Conservation (phyloP, 2,113 vertebrate genomes). For the Dunckerocampus dactyliophorus region DNA sequence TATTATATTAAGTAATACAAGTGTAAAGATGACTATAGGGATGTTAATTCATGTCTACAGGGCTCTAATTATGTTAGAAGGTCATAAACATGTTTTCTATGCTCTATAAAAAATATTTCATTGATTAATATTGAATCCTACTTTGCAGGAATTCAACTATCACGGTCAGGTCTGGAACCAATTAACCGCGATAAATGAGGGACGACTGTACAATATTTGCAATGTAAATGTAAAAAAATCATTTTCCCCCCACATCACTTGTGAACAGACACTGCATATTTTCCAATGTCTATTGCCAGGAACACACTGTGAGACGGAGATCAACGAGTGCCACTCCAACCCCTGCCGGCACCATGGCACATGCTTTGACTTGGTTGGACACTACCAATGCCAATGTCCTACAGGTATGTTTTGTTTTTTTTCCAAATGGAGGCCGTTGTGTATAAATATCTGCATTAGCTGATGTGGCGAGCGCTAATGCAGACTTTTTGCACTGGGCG, state of each 20-base stretch:
- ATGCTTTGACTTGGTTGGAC: slow-evolving; percentile 62
- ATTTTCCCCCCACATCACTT: background rate
- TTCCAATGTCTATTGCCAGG: slow-evolving; percentile 53
- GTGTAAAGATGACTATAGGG: too few species aligned
- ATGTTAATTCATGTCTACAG: too few species aligned
- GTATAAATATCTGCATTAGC: background rate
- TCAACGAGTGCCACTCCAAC: slow-evolving; percentile 66
- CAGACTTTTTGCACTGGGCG: slow-evolving; percentile 12
- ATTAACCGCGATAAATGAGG: too few species aligned
- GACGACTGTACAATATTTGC: background rate
- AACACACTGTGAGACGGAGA: slow-evolving; percentile 68
- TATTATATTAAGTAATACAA: too few species aligned
- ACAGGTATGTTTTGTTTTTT: slow-evolving; percentile 61
- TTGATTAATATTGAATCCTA: too few species aligned
- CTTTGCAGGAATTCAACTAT: too few species aligned
- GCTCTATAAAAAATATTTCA: too few species aligned
- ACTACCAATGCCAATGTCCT: slow-evolving; percentile 74
- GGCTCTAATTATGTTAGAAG: too few species aligned
- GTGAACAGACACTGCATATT: background rate
- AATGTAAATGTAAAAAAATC: background rate
- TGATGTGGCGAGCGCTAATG: slow-evolving; percentile 8
- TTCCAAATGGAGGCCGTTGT: slow-evolving; percentile 9
- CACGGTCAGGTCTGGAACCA: too few species aligned
- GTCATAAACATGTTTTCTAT: too few species aligned
- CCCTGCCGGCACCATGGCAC: slow-evolving; percentile 76